Base-by-base conservation (phyloP, 1,140 invertebrate species). In the Coelopa frigida region DNA sequence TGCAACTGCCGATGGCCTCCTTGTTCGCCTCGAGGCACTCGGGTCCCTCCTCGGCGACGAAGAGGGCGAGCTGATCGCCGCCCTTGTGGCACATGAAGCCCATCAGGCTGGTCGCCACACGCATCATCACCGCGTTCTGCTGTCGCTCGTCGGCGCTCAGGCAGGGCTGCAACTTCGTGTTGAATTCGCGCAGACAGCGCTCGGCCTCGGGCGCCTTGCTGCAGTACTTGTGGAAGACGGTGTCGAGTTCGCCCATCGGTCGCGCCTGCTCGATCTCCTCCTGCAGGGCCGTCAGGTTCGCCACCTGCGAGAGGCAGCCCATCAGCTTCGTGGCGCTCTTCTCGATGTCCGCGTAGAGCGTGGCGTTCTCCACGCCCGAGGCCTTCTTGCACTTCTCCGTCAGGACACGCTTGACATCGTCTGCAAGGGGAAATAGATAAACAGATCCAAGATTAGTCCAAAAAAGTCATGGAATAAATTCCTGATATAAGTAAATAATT, bases 61-160 rank as follows among this genome's bases (percentile, higher is more conserved):
- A 87, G 53, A 86, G 71, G 12, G 84, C 84, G 58, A 87, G 82
- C 49, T 83, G 75, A 58, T 87, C 84, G 5, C 85, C 85, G 53
- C 85, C 82, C 55, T 84, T 85, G 53, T 71, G 78, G 56, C 85
- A 87, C 7, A 80, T 68, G 55, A 87, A 87, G 37, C 79, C 73
- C 0, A 79, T 59, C 0, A 85, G 54, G 11, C 82, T 78, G 5
- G 82, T 73, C 0, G 80, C 78, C 11, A 87, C 75, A 46, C 83
- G 82, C 39, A 77, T 58, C 3, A 84, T 61, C 1, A 77, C 76
- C 35, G 50, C 52, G 49, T 65, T 57, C 8, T 61, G 59, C 1
- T 46, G 48, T 31, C 55, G 55, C 60, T 88, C 84, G 15, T 75
- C 64, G 2, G 65, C 52, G 0, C 75, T 75, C 14, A 89, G 68